phyloP scores from a whole-genome alignment of 2,113 vertebrate genomes.

The Circaetus gallicus region DNA sequence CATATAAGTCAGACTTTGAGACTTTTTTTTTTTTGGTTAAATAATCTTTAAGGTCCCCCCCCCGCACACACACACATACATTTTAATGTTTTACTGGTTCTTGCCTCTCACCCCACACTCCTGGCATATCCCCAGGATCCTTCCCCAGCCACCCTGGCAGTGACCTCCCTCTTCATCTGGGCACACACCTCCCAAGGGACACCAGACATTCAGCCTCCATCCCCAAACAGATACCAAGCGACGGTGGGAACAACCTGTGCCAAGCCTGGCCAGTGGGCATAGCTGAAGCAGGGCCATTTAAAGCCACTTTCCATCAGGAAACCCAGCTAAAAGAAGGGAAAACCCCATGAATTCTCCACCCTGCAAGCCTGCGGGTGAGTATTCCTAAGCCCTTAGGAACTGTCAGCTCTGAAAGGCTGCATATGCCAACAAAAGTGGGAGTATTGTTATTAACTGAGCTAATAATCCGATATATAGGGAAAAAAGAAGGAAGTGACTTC shows the following conservation, averaged over 20 bases:
- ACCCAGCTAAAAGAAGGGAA: not conserved
- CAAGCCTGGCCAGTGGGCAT: not conserved
- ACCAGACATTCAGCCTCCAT: not conserved
- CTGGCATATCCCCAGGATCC: constrained; percentile 16
- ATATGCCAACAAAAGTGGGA: constrained; percentile 24
- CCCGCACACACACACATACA: not conserved
- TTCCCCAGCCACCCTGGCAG: not conserved
- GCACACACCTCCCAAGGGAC: not conserved
- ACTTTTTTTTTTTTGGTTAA: constrained; percentile 60
- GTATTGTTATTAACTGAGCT: not conserved
- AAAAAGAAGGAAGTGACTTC: constrained; percentile 32
- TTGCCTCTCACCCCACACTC: constrained; percentile 53
- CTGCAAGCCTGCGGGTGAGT: not conserved
- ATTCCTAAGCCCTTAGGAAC: constrained; percentile 4
- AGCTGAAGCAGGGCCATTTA: not conserved
- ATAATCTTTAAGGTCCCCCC: constrained; percentile 63
- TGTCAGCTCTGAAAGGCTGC: not conserved
- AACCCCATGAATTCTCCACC: not conserved
- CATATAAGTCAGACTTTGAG: constrained; percentile 77
- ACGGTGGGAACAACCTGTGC: not conserved
- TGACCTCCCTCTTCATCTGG: not conserved
- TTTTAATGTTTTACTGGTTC: constrained; percentile 54
- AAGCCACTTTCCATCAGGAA: not conserved
- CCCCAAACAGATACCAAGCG: fast-evolving
- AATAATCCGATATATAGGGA: constrained; percentile 16